phyloP scores from a whole-genome alignment of 2,797 vertebrate genomes.

The Acrossocheilus wenchowensis region DNA sequence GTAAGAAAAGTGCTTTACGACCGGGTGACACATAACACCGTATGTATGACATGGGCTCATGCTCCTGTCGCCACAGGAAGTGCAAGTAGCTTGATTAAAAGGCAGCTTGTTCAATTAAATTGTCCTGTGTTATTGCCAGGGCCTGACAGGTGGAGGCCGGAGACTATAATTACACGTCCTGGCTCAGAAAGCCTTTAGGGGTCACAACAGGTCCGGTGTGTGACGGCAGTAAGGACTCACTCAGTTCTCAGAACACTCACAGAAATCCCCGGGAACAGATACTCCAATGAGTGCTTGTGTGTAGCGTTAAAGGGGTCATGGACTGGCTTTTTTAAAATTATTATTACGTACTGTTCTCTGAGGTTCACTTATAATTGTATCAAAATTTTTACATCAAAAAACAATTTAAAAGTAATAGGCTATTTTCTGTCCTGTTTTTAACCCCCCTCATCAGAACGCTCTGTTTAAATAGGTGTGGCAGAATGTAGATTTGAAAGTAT shows the following conservation, averaged over 20 bases:
- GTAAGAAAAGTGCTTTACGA: neutral
- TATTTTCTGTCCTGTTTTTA: neutral
- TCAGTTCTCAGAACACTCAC: neutral
- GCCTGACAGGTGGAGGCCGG: slow-evolving; percentile 45
- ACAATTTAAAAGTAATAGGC: no score
- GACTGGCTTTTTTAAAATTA: neutral
- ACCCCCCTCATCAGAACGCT: no score
- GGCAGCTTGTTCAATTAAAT: slow-evolving; percentile 57
- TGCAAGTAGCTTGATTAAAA: slow-evolving; percentile 53
- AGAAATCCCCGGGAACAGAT: neutral
- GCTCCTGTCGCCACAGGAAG: slow-evolving; percentile 36
- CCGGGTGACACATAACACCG: neutral
- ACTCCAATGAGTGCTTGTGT: neutral
- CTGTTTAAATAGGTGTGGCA: no score
- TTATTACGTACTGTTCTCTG: neutral
- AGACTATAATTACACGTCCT: slow-evolving; percentile 49
- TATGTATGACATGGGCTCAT: neutral
- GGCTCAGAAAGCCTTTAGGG: slow-evolving; percentile 24
- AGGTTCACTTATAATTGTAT: neutral
- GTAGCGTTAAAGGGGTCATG: neutral
- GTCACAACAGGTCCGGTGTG: slow-evolving; percentile 14
- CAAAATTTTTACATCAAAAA: neutral
- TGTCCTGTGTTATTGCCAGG: slow-evolving; percentile 28
- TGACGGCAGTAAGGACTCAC: neutral
- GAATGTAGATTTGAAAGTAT: no score